Conservation (phyloP, 2,797 vertebrate species). For the Chrosomus eos region DNA sequence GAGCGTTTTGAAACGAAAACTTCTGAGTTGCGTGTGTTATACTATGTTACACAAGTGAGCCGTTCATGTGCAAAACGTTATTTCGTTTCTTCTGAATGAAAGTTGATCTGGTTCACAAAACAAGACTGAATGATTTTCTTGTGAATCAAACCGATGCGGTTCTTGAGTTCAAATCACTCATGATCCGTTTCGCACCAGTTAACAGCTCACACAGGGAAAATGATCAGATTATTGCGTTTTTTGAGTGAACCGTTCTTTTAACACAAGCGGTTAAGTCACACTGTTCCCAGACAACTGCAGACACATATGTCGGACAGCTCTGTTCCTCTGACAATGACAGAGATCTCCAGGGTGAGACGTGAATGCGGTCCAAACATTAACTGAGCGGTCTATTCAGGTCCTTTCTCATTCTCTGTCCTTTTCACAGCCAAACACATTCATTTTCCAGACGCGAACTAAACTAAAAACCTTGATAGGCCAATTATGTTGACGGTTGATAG, state of each 20-base stretch:
- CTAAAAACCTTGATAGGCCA: not conserved
- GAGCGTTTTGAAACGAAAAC: too few species aligned
- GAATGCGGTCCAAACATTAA: slow-evolving; percentile 7
- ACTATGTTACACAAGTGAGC: too few species aligned
- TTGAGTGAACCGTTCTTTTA: not conserved
- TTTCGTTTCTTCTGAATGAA: not conserved
- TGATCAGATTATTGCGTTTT: not conserved
- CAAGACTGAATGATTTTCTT: not conserved
- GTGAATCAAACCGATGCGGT: not conserved
- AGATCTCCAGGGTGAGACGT: slow-evolving; percentile 29
- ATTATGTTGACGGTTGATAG: too few species aligned
- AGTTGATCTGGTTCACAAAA: not conserved
- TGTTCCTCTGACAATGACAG: slow-evolving; percentile 25
- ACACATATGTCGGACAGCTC: slow-evolving; percentile 19
- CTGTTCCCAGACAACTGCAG: slow-evolving; percentile 11
- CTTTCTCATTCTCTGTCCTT: slow-evolving; percentile 15
- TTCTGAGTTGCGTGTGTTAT: not conserved
- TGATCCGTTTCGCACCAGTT: not conserved
- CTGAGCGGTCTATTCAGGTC: not conserved
- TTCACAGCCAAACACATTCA: not conserved
- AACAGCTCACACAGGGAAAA: not conserved
- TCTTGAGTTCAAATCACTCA: not conserved
- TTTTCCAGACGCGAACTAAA: not conserved
- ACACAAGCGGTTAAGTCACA: slow-evolving; percentile 57
- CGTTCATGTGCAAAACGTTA: not conserved